Percentiles rank a stretch among this genome's conserved stretches.
Evolutionary conservation across 2,888 invertebrate genomes (phyloP).

Genomic region (Trissonchulus sp.): DNA sequence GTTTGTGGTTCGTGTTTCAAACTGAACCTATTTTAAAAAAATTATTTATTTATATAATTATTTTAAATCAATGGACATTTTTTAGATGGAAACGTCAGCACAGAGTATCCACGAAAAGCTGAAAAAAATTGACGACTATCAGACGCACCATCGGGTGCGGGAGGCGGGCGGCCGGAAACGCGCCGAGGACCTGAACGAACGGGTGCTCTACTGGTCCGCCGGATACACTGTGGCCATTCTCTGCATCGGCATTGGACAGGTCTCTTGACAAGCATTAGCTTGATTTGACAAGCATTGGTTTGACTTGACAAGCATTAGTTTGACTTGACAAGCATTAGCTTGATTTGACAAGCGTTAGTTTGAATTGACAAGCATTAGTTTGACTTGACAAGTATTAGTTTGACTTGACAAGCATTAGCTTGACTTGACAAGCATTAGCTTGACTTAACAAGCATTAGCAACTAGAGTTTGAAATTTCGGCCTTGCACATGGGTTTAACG

Average conservation of each 20-base stretch:
- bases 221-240: slow-evolving; percentile 78
- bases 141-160: slow-evolving; percentile 89
- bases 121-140: slow-evolving; percentile 81
- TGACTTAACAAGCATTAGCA: too few species aligned
- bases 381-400: too few species aligned
- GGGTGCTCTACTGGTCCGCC: slow-evolving; percentile 86
- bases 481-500: too few species aligned
- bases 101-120: slow-evolving; percentile 82
- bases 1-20: too few species aligned
- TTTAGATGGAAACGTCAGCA: slow-evolving; percentile 81
- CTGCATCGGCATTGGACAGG: slow-evolving; percentile 79
- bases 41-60: too few species aligned
- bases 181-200: slow-evolving; percentile 90
- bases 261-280: too few species aligned
- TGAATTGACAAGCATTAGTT: not conserved
- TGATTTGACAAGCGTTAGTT: not conserved
- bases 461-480: too few species aligned
- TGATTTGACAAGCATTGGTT: not conserved
- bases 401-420: too few species aligned
- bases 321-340: not conserved
- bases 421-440: too few species aligned
- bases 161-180: slow-evolving; percentile 90
- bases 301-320: too few species aligned
- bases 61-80: too few species aligned
- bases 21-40: too few species aligned